A percentile compares a stretch with the other conserved stretches of the same genome.
phyloP scores from a whole-genome alignment of 2,113 vertebrate species.

The Tiliqua scincoides region DNA sequence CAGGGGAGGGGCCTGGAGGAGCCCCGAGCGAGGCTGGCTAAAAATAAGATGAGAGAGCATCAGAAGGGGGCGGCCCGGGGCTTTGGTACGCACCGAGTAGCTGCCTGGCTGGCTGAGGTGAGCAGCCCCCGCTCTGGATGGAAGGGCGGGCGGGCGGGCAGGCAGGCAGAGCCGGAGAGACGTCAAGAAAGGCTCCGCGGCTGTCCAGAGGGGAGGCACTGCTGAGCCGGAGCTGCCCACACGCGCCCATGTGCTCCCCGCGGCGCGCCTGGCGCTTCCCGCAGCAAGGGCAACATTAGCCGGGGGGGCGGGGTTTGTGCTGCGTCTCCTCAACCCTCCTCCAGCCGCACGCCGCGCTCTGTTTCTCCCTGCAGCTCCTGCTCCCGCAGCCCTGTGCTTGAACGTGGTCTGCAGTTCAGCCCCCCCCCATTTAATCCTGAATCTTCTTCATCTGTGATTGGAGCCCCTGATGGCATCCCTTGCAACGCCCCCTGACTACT shows the following conservation, averaged over 20 bases:
- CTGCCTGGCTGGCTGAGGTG: background rate
- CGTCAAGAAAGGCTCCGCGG: background rate
- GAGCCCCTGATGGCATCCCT: background rate
- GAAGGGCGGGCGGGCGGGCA: too few species aligned
- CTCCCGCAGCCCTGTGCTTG: background rate
- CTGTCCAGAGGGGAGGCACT: background rate
- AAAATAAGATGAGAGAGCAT: background rate
- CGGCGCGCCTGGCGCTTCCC: background rate
- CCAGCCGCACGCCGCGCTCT: background rate
- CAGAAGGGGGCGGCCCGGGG: background rate
- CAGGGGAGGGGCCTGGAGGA: background rate
- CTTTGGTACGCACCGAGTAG: background rate
- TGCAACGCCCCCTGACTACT: too few species aligned
- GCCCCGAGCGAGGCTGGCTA: background rate
- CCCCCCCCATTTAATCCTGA: fast-evolving
- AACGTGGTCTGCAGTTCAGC: background rate
- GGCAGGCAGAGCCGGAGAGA: slow-evolving; percentile 42
- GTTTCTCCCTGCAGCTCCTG: background rate
- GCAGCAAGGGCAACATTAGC: background rate
- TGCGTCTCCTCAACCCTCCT: background rate
- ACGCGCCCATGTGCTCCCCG: background rate
- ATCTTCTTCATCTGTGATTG: background rate
- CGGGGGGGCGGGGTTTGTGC: background rate
- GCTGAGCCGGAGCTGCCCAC: background rate
- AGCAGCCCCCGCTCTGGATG: too few species aligned